phyloP scores from a whole-genome alignment of 2,113 vertebrate species.

The Uria aalge region DNA sequence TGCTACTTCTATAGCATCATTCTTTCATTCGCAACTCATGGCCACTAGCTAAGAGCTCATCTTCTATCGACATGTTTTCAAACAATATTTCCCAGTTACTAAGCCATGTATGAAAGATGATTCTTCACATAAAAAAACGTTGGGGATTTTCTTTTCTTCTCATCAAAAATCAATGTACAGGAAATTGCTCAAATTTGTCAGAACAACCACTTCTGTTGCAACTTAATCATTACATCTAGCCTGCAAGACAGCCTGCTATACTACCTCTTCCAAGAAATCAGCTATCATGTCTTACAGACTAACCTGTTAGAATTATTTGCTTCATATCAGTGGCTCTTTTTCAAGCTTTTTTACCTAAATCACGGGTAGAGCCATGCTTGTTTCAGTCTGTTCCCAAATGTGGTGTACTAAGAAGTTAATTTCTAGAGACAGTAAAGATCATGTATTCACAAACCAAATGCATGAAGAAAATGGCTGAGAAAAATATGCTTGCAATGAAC shows the following conservation, averaged over 20 bases:
- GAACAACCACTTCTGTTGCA: conserved; percentile 6
- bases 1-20: not conserved
- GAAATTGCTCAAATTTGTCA: conserved; percentile 56
- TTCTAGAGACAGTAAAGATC: not conserved
- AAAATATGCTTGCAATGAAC: not conserved
- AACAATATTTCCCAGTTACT: conserved; percentile 38
- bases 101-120: conserved; percentile 1
- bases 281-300: not conserved
- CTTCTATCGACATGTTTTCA: conserved; percentile 17
- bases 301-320: not conserved
- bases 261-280: not conserved
- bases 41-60: not conserved
- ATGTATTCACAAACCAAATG: not conserved
- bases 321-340: not conserved
- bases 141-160: conserved; percentile 12
- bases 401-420: not conserved
- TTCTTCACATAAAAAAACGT: not conserved
- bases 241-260: not conserved
- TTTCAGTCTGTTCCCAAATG: not conserved
- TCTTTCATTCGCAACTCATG: not conserved
- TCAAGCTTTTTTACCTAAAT: not conserved
- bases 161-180: conserved; percentile 42
- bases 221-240: not conserved
- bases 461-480: not conserved
- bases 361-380: not conserved